Base-by-base conservation (phyloP, 2,113 vertebrate genomes). In the Leucosticte australis region DNA sequence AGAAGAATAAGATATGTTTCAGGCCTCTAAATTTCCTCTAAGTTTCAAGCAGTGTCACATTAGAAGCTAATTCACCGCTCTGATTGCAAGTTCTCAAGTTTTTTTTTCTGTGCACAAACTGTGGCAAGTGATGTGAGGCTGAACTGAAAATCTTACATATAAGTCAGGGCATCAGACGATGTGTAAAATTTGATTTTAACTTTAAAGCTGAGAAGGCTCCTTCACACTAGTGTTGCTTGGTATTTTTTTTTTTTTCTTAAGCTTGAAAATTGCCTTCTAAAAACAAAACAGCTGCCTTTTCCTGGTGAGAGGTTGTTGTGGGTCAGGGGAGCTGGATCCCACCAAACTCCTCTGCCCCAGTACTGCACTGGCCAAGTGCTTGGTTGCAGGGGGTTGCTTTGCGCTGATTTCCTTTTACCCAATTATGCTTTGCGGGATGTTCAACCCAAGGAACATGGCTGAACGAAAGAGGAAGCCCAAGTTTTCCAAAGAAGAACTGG, bases 381-480 rank as follows among this genome's bases (percentile, higher is more conserved):
- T 94, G 83, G 96, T 93, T 96, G 92, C 95, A 83, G 94, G 90
- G 89, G 76, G 33, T 74, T 94, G 87, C 62, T 87, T 96, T 78
- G 56, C 49, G 0, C 64, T 97, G 95, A 97, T 75, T 88, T 97
- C 95, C 92, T 97, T 97, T 98, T 93, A 98, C 97, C 97, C 97
- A 93, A 97, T 98, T 98, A 75, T 98, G 94, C 98, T 98, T 98
- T 98, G 97, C 90, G 98, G 98, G 97, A 97, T 98, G 95, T 97
- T 98, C 98, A 97, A 97, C 97, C 95, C 96, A 98, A 98, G 98
- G 97, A 98, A 97, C 87, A 90, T 97, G 98, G 89, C 97, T n/a
- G 98, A 98, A 87, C 97, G 98, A 97, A 98, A 98, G 98, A 98
- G 98, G 97, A 98, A 98, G 96, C 98, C 98, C 96, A 98, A 98